Base-by-base conservation (phyloP, 2,113 vertebrate species). In the Balaenoptera acutorostrata region DNA sequence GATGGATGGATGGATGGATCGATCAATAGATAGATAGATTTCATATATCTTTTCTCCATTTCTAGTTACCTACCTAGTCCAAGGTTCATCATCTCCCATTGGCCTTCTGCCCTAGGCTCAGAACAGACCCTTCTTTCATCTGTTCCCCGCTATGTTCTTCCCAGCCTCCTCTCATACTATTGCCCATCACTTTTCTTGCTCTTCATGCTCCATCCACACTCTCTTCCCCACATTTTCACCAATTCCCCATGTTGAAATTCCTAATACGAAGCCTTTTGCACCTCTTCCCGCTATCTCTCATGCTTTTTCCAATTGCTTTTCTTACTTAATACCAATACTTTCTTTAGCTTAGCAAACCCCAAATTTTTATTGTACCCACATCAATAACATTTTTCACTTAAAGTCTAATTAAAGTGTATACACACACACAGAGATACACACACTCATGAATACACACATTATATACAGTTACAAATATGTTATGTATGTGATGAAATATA, bases 401-500 rank as follows among this genome's bases (percentile, higher is more conserved):
- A 41, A 78, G 8, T 11, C 21, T 93, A 95, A 64, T 81, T 39
- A 90, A 78, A 78, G 39, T 83, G 3, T 17, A 49, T 3, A 52
- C 6, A 27, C 4, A 33, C 9, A 49, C n/a, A 39, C 6, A 41
- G 1, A 52, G 15, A 0, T 52, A 52, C 49, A 52, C n/a, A 33
- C 13, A 33, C 11, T 80, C 49, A 61, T 21, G 52, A 66, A 41
- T 10, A 83, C 13, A 57, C 15, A 59, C 36, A 68, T 66, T 55
- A 46, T 27, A 52, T 5, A 18, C 0, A 23, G 57, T 57, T 55
- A 87, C 21, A 66, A 55, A 59, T 57, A 71, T 77, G 2, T 31
- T 84, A 36, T 57, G 1, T 15, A 77, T 46, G 2, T 89, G 21
- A 59, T 61, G 4, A 97, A 84, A 93, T 92, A 66, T 49, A 72